Evolutionary conservation across 2,113 vertebrate genomes (phyloP).

Genomic region (Silurus meridionalis): DNA sequence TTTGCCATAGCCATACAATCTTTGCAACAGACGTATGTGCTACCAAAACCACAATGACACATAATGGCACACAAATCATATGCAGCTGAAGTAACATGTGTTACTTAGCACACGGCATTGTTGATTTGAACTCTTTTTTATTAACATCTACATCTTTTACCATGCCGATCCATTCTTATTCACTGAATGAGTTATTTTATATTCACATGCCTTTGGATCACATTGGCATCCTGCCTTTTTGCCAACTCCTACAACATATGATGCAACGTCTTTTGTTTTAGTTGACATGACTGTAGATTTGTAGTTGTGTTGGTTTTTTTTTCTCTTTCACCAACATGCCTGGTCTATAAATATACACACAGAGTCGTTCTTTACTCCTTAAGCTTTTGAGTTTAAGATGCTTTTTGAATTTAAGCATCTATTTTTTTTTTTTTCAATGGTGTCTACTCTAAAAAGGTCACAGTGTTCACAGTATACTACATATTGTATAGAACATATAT

Average conservation of each 20-base stretch:
- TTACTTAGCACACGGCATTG: conserved; percentile 55
- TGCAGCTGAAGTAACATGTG: conserved; percentile 51
- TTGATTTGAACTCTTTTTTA: conserved; percentile 25
- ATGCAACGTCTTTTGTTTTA: conserved; percentile 17
- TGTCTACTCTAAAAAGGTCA: background rate
- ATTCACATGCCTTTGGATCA: background rate
- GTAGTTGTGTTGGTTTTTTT: background rate
- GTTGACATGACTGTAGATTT: background rate
- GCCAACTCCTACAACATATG: background rate
- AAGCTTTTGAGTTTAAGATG: background rate
- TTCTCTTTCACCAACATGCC: background rate
- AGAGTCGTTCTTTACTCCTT: background rate
- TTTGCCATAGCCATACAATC: conserved; percentile 53
- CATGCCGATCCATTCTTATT: background rate
- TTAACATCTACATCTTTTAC: conserved; percentile 39
- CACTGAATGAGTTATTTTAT: background rate
- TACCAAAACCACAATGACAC: conserved; percentile 59
- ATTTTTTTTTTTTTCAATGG: background rate
- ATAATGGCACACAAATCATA: conserved; percentile 62
- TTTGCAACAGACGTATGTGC: conserved; percentile 48
- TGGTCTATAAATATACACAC: background rate
- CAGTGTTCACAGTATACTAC: background rate
- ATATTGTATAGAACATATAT: background rate
- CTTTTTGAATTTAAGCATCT: background rate
- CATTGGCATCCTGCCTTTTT: background rate